phyloP scores from a whole-genome alignment of 2,113 vertebrate genomes.

The Hippocampus abdominalis region DNA sequence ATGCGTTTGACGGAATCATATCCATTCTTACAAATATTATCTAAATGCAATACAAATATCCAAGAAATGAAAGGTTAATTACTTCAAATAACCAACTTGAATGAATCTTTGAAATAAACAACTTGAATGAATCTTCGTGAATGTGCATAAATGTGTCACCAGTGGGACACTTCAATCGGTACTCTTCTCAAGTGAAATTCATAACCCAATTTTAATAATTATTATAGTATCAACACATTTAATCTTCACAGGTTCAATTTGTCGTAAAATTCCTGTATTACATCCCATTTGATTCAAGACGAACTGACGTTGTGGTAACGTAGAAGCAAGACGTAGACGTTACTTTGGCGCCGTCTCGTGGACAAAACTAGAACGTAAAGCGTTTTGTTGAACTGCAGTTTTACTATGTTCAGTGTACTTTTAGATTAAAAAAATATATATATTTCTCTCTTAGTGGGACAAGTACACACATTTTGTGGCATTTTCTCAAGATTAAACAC shows the following conservation, averaged over 20 bases:
- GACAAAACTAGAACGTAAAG: neutral
- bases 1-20: neutral
- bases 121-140: neutral
- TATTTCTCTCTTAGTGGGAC: neutral
- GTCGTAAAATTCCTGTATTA: neutral
- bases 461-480: neutral
- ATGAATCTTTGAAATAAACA: neutral
- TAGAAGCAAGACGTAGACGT: neutral
- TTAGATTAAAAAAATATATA: no score
- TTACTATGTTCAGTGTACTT: neutral
- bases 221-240: neutral
- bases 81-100: neutral
- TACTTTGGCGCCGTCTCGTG: neutral
- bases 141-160: neutral
- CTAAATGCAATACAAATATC: neutral
- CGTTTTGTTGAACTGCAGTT: neutral
- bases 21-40: neutral
- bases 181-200: neutral
- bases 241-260: neutral
- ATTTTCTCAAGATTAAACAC: neutral
- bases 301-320: neutral
- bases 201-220: neutral
- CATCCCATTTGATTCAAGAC: neutral
- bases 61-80: neutral
- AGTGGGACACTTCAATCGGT: neutral